Base-by-base conservation (phyloP, 1,140 invertebrate genomes). In the Diabrotica virgifera region DNA sequence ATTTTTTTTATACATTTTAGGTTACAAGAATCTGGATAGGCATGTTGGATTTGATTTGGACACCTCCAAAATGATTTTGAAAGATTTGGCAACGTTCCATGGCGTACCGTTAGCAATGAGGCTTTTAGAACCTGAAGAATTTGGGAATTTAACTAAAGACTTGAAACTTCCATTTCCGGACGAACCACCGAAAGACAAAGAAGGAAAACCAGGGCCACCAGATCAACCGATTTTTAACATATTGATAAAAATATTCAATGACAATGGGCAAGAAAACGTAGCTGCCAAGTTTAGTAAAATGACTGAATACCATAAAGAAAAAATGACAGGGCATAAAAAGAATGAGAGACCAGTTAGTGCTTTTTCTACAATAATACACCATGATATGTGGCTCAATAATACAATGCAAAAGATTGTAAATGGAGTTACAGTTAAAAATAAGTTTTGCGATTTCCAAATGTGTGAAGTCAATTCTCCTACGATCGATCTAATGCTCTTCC, bases 351-450 rank as follows among this genome's bases (percentile, higher is more conserved):
- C 9, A 13, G 56, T 51, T 0, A 78, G 82, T 57, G 77, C 79
- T 0, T 87, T 81, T 74, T 80, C 80, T 0, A 83, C 81, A 0
- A 79, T 84, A 10, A 72, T 80, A 3, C 87, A 88, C 61, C 75
- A 80, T 2, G 87, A 89, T 72, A 80, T 86, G 50, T 88, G 86
- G 87, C 75, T 81, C 5, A 88, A 86, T 70, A 89, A 89, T 66
- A 77, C 87, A 0, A 79, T 89, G 74, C 38, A 70, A 5, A 67
- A 62, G 14, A 59, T 72, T 14, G 46, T 63, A 37, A 59, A 59
- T 52, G 77, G 74, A 0, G 62, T 74, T 13, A 76, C 82, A 0
- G 67, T 78, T 0, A 79, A 82, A 50, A 67, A 85, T 4, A 87
- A 86, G 75, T 82, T 88, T 38, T 77, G 88, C 0, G 87, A 89